Conservation (phyloP, 2,888 invertebrate species). For the Eristalinus sepulchralis region DNA sequence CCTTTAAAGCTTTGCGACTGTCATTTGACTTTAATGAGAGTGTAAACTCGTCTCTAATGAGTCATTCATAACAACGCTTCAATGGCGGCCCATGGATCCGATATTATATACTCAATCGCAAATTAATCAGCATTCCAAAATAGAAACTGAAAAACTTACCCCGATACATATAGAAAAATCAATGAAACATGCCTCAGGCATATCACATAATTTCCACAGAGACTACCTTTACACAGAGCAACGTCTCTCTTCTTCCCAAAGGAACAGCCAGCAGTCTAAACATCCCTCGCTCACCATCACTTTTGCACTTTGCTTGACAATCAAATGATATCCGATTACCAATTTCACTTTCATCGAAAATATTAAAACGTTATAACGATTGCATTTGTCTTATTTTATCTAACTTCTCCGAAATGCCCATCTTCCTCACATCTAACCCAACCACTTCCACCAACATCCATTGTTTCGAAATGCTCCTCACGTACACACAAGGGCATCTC, state of each 20-base stretch:
- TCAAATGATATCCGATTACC: slow-evolving; percentile 61
- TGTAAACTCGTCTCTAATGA: no score
- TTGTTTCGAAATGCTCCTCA: not conserved
- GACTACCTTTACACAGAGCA: not conserved
- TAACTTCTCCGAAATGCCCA: slow-evolving; percentile 4
- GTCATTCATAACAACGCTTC: no score
- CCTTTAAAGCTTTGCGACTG: no score
- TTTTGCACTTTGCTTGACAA: slow-evolving; percentile 62
- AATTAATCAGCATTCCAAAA: not conserved
- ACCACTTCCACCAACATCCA: not conserved
- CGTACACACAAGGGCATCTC: not conserved
- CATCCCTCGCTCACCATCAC: not conserved
- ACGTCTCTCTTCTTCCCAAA: not conserved
- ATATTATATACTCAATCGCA: not conserved
- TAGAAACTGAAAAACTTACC: not conserved
- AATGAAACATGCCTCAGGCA: not conserved
- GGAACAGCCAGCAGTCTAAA: not conserved
- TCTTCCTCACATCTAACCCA: not conserved
- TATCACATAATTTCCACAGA: not conserved
- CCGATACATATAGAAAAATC: not conserved
- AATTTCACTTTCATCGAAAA: slow-evolving; percentile 48
- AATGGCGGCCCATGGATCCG: not conserved
- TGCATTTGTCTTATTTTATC: slow-evolving; percentile 67
- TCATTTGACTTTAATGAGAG: no score
- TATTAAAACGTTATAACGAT: slow-evolving; percentile 63